phyloP scores from a whole-genome alignment of 2,113 vertebrate genomes.

The Leptobrachium ailaonicum region DNA sequence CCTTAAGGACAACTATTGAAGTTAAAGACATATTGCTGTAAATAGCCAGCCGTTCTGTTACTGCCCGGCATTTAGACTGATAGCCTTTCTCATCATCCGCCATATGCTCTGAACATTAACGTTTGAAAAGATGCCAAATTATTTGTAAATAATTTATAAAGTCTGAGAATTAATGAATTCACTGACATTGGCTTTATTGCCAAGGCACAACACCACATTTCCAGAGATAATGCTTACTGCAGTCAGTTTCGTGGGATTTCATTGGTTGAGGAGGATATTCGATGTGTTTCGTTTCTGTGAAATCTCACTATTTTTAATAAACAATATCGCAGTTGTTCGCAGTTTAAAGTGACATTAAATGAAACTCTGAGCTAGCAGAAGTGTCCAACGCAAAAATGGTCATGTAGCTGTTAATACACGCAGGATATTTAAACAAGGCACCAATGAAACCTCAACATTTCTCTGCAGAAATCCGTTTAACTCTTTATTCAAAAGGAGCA shows the following conservation, averaged over 20 bases:
- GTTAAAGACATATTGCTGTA: neutral
- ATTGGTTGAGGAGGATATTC: too few species aligned
- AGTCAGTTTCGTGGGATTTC: constrained; percentile 3
- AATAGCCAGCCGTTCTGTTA: constrained; percentile 26
- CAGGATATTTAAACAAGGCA: too few species aligned
- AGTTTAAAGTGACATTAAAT: too few species aligned
- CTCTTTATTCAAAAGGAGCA: too few species aligned
- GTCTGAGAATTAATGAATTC: constrained; percentile 30
- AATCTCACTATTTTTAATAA: constrained; percentile 1
- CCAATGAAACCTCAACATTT: too few species aligned
- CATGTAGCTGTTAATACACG: too few species aligned
- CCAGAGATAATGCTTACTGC: constrained; percentile 17
- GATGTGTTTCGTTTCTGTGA: neutral
- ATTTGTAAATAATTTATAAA: constrained; percentile 46
- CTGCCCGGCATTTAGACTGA: constrained; percentile 23
- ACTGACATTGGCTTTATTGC: constrained; percentile 29
- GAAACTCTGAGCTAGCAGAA: too few species aligned
- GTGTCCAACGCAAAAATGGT: too few species aligned
- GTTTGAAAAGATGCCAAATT: constrained; percentile 43
- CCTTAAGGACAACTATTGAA: neutral
- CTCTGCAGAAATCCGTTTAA: too few species aligned
- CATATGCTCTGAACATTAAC: constrained; percentile 41
- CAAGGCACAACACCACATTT: constrained; percentile 8
- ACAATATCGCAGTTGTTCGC: neutral
- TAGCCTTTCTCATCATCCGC: constrained; percentile 12